phyloP scores from a whole-genome alignment of 2,888 invertebrate species.

The Baronia brevicornis region DNA sequence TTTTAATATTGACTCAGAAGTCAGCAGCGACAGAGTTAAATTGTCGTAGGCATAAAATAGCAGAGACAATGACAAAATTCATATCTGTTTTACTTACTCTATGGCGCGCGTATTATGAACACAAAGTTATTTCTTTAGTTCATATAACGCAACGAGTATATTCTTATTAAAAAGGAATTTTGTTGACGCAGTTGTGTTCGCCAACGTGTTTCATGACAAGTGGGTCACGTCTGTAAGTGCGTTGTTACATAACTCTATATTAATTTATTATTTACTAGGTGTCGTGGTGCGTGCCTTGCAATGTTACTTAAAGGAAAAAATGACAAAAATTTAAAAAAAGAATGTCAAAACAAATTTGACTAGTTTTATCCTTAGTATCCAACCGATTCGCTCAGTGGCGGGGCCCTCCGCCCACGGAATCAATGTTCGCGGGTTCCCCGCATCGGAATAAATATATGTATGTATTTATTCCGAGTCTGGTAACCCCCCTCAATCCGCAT shows the following conservation, averaged over 20 bases:
- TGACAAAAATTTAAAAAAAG: too few relatives aligned
- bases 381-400: too few relatives aligned
- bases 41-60: background rate
- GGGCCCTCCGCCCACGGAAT: too few relatives aligned
- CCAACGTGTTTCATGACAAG: conserved; percentile 19
- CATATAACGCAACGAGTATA: conserved; percentile 17
- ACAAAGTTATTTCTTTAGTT: conserved; percentile 13
- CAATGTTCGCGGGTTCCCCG: too few relatives aligned
- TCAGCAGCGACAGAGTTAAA: background rate
- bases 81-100: conserved; percentile 1
- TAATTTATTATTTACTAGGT: conserved; percentile 2
- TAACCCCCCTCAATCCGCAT: too few relatives aligned
- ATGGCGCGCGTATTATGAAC: conserved; percentile 5
- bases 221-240: conserved; percentile 27
- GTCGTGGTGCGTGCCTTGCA: too few relatives aligned
- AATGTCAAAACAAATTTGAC: too few relatives aligned
- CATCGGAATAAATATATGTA: too few relatives aligned
- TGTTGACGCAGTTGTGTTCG: conserved; percentile 35
- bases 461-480: too few relatives aligned
- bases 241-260: conserved; percentile 19
- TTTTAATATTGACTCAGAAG: too few relatives aligned
- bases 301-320: too few relatives aligned
- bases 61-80: background rate
- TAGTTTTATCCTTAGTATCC: too few relatives aligned
- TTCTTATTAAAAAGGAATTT: conserved; percentile 30